Percentiles rank a stretch among this genome's conserved stretches.
These are phyloP conservation scores for Harpegnathos saltator DNA, from an alignment of 1,140 invertebrate genomes.

Conservation along the genomic window DNA sequence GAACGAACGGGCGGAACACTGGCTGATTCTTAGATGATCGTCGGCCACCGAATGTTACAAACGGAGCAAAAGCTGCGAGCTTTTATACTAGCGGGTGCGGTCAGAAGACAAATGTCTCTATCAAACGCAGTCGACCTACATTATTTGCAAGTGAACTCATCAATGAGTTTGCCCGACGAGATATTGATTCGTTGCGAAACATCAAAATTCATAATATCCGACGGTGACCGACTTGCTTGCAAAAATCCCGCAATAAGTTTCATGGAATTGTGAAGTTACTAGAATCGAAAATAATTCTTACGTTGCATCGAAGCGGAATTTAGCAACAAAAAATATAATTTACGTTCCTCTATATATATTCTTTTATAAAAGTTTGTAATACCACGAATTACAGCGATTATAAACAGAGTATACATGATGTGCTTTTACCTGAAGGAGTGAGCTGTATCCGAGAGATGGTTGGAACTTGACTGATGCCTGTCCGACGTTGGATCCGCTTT, in stretches of 20 bases:
- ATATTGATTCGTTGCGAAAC: conserved; percentile 56
- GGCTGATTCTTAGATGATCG: conserved; percentile 39
- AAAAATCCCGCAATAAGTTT: not conserved
- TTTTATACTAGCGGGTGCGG: conserved; percentile 79
- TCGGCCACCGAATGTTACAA: conserved; percentile 67
- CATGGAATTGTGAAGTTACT: conserved; percentile 1
- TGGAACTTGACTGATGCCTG: conserved; percentile 66
- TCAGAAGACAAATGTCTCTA: conserved; percentile 75
- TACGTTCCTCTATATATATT: not conserved
- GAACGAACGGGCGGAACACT: too few relatives aligned
- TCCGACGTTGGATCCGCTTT: conserved; percentile 53
- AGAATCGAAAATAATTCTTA: conserved; percentile 1
- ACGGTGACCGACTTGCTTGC: not conserved
- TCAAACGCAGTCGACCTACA: conserved; percentile 73
- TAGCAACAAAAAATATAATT: not conserved
- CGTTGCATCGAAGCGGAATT: not conserved
- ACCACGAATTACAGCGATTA: not conserved
- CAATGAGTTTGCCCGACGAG: conserved; percentile 23
- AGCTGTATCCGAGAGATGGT: conserved; percentile 55
- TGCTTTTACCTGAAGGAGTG: conserved; percentile 61
- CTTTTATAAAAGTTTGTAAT: not conserved
- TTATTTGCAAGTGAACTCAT: conserved; percentile 61
- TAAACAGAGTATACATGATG: not conserved
- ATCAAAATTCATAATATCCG: conserved; percentile 46
- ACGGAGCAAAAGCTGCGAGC: conserved; percentile 63